phyloP scores from a whole-genome alignment of 1,140 invertebrate species.

The Camponotus vicinus region DNA sequence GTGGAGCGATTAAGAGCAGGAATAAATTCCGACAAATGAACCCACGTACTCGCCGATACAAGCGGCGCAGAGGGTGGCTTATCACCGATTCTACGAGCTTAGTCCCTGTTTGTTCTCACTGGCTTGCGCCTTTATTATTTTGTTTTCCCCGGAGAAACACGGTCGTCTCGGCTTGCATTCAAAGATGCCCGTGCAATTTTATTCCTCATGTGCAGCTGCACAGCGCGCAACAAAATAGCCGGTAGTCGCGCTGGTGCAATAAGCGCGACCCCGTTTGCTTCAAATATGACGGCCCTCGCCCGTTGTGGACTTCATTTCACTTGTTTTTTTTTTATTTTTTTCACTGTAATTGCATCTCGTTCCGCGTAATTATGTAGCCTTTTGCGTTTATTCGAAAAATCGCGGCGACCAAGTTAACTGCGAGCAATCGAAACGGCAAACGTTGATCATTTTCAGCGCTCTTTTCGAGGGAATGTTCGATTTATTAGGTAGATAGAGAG shows the following conservation, averaged over 20 bases:
- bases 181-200: constrained; percentile 48
- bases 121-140: constrained; percentile 30
- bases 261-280: constrained; percentile 19
- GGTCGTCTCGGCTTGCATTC: constrained; percentile 27
- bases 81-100: constrained; percentile 37
- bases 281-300: background rate
- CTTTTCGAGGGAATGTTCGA: background rate
- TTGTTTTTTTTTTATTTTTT: background rate
- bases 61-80: constrained; percentile 1
- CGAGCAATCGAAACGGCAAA: background rate
- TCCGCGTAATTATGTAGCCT: constrained; percentile 8
- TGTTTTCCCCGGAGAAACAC: constrained; percentile 24
- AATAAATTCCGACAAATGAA: constrained; percentile 52
- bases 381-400: constrained; percentile 18
- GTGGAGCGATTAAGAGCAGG: constrained; percentile 24
- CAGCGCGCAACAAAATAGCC: background rate
- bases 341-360: constrained; percentile 18
- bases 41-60: constrained; percentile 19
- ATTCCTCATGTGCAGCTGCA: constrained; percentile 20
- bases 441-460: background rate
- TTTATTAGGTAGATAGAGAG: constrained; percentile 11
- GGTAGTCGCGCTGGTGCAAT: background rate
- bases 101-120: background rate
- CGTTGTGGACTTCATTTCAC: background rate
- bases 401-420: background rate